phyloP scores from a whole-genome alignment of 2,113 vertebrate genomes.

The Pipra filicauda region DNA sequence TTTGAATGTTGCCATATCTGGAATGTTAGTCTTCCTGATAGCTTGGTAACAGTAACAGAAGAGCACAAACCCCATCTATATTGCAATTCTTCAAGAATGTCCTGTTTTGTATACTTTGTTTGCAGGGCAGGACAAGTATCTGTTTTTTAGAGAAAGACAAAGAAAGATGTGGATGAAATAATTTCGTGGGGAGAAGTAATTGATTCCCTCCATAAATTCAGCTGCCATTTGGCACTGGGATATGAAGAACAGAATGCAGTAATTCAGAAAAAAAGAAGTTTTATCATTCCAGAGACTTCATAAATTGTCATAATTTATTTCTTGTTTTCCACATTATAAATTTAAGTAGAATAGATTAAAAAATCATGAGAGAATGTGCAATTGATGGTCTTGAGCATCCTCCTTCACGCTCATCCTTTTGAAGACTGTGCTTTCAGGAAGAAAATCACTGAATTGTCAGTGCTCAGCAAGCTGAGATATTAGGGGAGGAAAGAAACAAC shows the following conservation, averaged over 20 bases:
- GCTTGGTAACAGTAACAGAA: background rate
- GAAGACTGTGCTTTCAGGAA: background rate
- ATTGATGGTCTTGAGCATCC: background rate
- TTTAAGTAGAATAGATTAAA: background rate
- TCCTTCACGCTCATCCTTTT: background rate
- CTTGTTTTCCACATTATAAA: background rate
- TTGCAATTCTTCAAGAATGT: background rate
- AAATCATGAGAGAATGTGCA: background rate
- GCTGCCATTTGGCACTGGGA: background rate
- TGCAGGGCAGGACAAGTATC: background rate
- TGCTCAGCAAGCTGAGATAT: background rate
- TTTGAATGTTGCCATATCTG: background rate
- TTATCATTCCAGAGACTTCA: background rate
- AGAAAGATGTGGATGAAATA: background rate
- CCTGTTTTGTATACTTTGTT: background rate
- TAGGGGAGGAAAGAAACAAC: background rate
- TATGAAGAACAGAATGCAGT: conserved; percentile 13
- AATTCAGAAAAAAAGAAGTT: background rate
- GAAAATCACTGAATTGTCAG: background rate
- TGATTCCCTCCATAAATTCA: background rate
- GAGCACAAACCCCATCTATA: background rate
- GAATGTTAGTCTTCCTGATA: background rate
- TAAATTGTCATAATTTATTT: conserved; percentile 14
- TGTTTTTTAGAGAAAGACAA: background rate
- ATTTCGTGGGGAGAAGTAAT: background rate